phyloP scores from a whole-genome alignment of 2,113 vertebrate species.

The Fregata magnificens region DNA sequence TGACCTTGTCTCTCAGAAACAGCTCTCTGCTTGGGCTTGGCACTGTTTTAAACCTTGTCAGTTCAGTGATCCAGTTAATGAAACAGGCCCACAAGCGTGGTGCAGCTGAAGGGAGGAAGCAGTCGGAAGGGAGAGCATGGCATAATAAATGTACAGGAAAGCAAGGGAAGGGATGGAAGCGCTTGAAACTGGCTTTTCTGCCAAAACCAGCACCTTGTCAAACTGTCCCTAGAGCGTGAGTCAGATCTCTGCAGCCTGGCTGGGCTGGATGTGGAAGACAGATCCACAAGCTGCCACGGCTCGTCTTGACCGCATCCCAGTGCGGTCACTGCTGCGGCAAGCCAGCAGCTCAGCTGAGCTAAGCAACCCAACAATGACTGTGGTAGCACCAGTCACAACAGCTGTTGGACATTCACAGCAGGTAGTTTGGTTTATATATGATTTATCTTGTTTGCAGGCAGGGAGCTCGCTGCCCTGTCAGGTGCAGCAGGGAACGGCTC shows the following conservation, averaged over 20 bases:
- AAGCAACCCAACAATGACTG: not conserved
- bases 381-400: not conserved
- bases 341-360: not conserved
- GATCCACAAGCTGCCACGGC: not conserved
- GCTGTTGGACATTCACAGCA: not conserved
- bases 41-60: not conserved
- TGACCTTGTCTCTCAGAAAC: not conserved
- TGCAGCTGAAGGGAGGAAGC: not conserved
- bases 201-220: not conserved
- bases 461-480: not conserved
- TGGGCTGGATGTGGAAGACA: not conserved
- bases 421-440: not conserved
- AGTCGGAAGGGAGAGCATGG: not conserved
- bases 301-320: not conserved
- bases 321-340: rapidly evolving
- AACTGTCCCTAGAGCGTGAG: not conserved
- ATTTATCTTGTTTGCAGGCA: not conserved
- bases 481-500: not conserved
- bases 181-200: not conserved
- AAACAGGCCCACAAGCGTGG: not conserved
- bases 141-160: not conserved
- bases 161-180: not conserved
- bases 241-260: not conserved
- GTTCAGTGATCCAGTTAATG: not conserved
- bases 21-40: not conserved